These are phyloP conservation scores for Phrynocephalus vlangalii DNA, from an alignment of 2,797 vertebrate species.

Conservation along the genomic window DNA sequence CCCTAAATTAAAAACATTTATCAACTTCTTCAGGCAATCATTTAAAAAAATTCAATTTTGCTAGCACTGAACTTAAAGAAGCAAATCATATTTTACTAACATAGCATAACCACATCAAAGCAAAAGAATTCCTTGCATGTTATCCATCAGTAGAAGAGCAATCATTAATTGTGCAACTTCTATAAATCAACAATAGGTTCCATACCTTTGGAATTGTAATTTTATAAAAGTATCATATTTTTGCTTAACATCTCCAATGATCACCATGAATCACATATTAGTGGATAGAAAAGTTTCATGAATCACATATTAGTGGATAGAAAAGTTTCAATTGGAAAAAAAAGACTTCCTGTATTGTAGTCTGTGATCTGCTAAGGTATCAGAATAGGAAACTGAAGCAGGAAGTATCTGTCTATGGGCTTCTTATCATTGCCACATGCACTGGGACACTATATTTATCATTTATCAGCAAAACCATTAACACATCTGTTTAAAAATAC, in stretches of 20 bases:
- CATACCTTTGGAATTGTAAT: not conserved
- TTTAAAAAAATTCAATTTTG: not conserved
- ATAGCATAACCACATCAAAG: not conserved
- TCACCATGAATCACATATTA: slow-evolving; percentile 60
- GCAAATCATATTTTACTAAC: slow-evolving; percentile 25
- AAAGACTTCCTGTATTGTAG: slow-evolving; percentile 74
- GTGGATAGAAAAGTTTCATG: slow-evolving; percentile 74
- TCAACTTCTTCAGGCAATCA: not conserved
- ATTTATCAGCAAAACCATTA: slow-evolving; percentile 78
- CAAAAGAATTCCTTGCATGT: not conserved
- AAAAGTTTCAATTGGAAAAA: slow-evolving; percentile 72
- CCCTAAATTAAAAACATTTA: not conserved
- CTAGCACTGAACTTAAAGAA: not conserved
- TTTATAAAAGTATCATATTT: slow-evolving; percentile 38
- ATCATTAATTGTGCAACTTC: not conserved
- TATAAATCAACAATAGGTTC: not conserved
- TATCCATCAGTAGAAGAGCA: not conserved
- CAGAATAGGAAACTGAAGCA: slow-evolving; percentile 77
- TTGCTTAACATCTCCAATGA: slow-evolving; percentile 39
- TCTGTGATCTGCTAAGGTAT: slow-evolving; percentile 74
- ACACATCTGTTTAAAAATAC: slow-evolving; percentile 77
- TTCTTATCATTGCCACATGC: slow-evolving; percentile 81
- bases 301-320: slow-evolving; percentile 70
- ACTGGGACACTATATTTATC: slow-evolving; percentile 78
- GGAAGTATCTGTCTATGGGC: slow-evolving; percentile 83